phyloP scores from a whole-genome alignment of 2,797 vertebrate genomes.

The Catamblyrhynchus diadema region DNA sequence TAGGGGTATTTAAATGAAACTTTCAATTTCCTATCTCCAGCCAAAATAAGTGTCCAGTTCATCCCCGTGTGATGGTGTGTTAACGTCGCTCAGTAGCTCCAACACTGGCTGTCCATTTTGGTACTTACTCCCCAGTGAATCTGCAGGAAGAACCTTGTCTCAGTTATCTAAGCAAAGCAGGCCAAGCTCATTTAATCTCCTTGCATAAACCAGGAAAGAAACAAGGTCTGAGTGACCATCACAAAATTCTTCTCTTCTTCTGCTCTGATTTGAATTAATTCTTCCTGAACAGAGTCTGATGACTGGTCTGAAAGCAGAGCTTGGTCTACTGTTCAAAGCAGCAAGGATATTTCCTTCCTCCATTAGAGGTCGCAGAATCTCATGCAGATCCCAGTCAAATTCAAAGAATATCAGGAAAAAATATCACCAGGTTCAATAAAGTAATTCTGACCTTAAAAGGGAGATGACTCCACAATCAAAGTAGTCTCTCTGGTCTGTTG shows the following conservation, averaged over 20 bases:
- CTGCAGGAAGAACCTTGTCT: not conserved
- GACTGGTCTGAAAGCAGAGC: not conserved
- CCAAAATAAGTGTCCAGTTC: not conserved
- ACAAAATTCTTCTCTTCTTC: not conserved
- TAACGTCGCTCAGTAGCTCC: rapidly evolving
- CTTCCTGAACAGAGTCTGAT: not conserved
- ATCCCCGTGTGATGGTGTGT: too few relatives aligned
- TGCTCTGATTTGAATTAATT: not conserved
- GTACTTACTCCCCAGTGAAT: not conserved
- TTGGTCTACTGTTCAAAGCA: not conserved
- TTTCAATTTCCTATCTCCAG: not conserved
- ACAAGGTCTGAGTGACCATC: not conserved
- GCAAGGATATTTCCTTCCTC: not conserved
- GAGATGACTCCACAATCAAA: not conserved
- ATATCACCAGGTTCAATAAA: not conserved
- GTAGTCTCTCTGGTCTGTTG: not conserved
- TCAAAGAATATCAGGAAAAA: not conserved
- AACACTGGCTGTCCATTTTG: not conserved
- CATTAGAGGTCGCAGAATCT: not conserved
- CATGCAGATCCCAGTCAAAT: not conserved
- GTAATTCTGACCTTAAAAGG: not conserved
- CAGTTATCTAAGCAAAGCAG: not conserved
- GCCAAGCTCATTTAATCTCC: not conserved
- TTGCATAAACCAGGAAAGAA: not conserved
- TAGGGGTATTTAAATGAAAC: not conserved